Conservation (phyloP, 1,140 invertebrate genomes). For the Neoseiulus cucumeris region DNA sequence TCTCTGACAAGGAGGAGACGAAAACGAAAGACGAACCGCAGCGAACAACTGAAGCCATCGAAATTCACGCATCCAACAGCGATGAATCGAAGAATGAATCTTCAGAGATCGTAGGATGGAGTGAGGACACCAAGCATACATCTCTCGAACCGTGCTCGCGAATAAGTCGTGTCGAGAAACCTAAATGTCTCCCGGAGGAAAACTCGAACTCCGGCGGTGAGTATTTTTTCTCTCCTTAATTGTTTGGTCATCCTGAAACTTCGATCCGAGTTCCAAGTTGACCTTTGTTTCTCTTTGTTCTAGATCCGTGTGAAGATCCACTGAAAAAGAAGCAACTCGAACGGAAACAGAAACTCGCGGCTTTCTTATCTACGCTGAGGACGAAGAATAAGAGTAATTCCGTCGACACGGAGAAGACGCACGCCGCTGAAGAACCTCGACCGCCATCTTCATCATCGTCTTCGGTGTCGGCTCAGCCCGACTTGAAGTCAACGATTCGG, state of each 20-base stretch:
- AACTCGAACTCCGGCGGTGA: too few species aligned
- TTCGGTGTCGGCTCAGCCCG: neutral
- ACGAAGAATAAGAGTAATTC: neutral
- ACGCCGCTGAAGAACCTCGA: neutral
- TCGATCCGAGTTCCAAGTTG: too few species aligned
- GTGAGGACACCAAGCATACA: too few species aligned
- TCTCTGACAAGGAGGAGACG: slow-evolving; percentile 33
- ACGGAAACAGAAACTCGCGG: slow-evolving; percentile 37
- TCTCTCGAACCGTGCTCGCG: too few species aligned
- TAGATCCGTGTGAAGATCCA: neutral
- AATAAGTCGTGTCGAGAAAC: too few species aligned
- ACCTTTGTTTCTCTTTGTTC: too few species aligned
- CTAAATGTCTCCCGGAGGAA: too few species aligned
- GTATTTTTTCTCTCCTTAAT: too few species aligned
- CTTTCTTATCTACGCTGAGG: slow-evolving; percentile 30
- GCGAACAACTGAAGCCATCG: slow-evolving; percentile 12
- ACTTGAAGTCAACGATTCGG: slow-evolving; percentile 4
- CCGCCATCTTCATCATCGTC: neutral
- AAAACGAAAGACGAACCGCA: slow-evolving; percentile 1
- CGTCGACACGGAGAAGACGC: neutral
- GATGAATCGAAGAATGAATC: too few species aligned
- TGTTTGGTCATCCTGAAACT: neutral
- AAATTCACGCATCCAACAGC: neutral
- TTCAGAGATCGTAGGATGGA: too few species aligned
- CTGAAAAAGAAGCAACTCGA: slow-evolving; percentile 43